Conservation (phyloP, 2,888 invertebrate species). For the Seira ritae region DNA sequence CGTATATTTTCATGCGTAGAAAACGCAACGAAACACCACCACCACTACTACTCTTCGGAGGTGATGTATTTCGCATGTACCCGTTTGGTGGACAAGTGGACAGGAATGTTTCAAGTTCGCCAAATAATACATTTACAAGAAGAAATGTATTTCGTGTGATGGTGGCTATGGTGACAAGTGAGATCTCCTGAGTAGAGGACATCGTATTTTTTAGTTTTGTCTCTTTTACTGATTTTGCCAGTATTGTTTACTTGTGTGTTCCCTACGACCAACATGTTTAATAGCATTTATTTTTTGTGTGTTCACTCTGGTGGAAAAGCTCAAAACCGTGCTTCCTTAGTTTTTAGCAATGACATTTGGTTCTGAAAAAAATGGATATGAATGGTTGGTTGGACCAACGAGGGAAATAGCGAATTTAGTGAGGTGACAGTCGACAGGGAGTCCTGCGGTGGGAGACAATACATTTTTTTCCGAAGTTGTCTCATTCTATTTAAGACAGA, state of each 20-base stretch:
- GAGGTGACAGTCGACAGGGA: constrained; percentile 26
- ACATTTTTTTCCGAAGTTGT: background rate
- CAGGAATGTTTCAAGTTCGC: constrained; percentile 36
- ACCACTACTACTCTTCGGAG: background rate
- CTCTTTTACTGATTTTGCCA: background rate
- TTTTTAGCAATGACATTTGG: background rate
- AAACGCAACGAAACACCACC: too few relatives aligned
- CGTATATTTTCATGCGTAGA: too few relatives aligned
- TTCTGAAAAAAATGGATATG: background rate
- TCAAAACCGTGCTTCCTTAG: constrained; percentile 44
- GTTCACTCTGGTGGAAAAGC: constrained; percentile 46
- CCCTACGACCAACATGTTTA: background rate
- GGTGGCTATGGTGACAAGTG: constrained; percentile 41
- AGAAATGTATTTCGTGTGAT: background rate
- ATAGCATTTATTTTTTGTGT: constrained; percentile 24
- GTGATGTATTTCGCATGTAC: constrained; percentile 1
- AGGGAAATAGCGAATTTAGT: constrained; percentile 54
- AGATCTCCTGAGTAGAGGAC: constrained; percentile 3
- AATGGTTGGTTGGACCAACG: constrained; percentile 22
- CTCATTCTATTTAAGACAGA: background rate
- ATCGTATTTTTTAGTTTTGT: constrained; percentile 6
- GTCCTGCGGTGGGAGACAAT: constrained; percentile 11
- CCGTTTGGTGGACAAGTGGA: background rate
- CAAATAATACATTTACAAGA: constrained; percentile 27
- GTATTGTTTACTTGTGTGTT: constrained; percentile 19